These are phyloP conservation scores for Anthophora plumipes DNA, from an alignment of 2,888 invertebrate species.

Conservation along the genomic window DNA sequence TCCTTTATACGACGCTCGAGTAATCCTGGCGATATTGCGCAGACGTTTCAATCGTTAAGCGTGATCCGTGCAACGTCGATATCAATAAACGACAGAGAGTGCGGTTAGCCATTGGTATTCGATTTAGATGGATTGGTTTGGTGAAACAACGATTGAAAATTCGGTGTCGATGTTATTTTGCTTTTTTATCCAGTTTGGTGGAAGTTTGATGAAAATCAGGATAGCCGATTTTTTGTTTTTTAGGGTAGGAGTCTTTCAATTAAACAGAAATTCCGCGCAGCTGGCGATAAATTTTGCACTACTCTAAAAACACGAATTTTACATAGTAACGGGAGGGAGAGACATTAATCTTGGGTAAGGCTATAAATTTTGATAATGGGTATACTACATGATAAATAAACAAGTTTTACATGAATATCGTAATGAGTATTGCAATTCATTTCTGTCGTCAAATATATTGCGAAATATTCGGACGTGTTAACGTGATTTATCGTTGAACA, in stretches of 20 bases:
- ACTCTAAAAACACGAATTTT: background rate
- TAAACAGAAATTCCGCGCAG: too few relatives aligned
- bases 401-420: background rate
- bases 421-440: too few relatives aligned
- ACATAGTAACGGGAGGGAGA: background rate
- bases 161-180: background rate
- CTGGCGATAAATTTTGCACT: background rate
- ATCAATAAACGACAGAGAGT: background rate
- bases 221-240: too few relatives aligned
- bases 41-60: constrained; percentile 10
- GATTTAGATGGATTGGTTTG: background rate
- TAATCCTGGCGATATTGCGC: constrained; percentile 17
- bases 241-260: too few relatives aligned
- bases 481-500: too few relatives aligned
- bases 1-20: constrained; percentile 11
- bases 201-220: background rate
- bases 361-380: background rate
- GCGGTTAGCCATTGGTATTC: background rate
- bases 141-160: background rate
- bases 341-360: background rate
- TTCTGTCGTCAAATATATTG: too few relatives aligned
- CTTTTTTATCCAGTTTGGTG: background rate
- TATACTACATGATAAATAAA: background rate
- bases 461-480: too few relatives aligned
- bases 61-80: background rate